Percentiles rank a stretch among this genome's conserved stretches.
These are phyloP conservation scores for Lamproptera curius DNA, from an alignment of 2,888 invertebrate genomes.

Conservation along the genomic window DNA sequence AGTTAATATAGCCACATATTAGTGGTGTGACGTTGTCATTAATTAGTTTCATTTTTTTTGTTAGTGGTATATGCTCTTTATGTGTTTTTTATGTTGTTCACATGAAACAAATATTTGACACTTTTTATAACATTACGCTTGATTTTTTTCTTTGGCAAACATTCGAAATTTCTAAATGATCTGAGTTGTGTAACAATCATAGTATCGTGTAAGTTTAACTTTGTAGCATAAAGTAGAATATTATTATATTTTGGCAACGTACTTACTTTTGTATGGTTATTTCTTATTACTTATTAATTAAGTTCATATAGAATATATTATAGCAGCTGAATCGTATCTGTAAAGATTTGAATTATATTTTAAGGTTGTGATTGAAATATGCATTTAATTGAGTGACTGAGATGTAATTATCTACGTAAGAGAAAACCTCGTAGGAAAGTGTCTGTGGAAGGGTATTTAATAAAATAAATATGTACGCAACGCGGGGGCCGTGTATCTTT, in stretches of 20 bases:
- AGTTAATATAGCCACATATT: slow-evolving; percentile 4
- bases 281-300: not conserved
- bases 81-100: slow-evolving; percentile 9
- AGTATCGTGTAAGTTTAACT: not conserved
- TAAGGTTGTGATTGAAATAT: slow-evolving; percentile 27
- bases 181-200: slow-evolving; percentile 11
- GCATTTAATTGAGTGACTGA: slow-evolving; percentile 21
- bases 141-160: too few relatives aligned
- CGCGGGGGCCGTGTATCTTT: not conserved
- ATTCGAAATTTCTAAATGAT: slow-evolving; percentile 12
- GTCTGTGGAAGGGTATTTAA: not conserved
- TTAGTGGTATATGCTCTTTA: slow-evolving; percentile 4
- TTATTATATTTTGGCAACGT: slow-evolving; percentile 22
- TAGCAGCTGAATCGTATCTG: slow-evolving; percentile 4
- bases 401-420: too few relatives aligned
- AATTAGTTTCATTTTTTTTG: too few relatives aligned
- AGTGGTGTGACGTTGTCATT: too few relatives aligned
- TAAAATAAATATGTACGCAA: slow-evolving; percentile 4
- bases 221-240: not conserved
- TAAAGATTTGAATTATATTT: slow-evolving; percentile 10
- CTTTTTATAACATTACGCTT: not conserved
- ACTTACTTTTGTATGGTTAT: slow-evolving; percentile 23
- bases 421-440: too few relatives aligned
- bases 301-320: not conserved
- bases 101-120: not conserved